These are phyloP conservation scores for Melanotaenia trifasciata DNA, from an alignment of 2,797 vertebrate genomes.

Conservation along the genomic window DNA sequence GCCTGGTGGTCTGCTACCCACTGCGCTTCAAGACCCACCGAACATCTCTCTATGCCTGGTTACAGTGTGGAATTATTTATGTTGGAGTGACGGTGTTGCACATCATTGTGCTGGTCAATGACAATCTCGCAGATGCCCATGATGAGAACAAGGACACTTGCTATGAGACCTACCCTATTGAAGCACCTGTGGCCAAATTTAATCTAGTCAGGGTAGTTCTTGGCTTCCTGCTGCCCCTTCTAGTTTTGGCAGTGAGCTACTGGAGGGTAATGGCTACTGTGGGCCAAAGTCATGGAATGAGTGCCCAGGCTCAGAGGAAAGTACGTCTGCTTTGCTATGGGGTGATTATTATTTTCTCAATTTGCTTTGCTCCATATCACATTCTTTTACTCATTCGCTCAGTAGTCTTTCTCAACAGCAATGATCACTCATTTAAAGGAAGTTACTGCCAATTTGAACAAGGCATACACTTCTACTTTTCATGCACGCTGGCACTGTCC, in stretches of 20 bases:
- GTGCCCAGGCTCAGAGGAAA: slow-evolving; percentile 75
- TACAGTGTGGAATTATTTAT: slow-evolving; percentile 66
- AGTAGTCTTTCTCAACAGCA: slow-evolving; percentile 54
- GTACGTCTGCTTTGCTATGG: slow-evolving; percentile 81
- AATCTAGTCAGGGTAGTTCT: slow-evolving; percentile 78
- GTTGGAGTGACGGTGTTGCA: slow-evolving; percentile 63
- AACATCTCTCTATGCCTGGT: slow-evolving; percentile 71
- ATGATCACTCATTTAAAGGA: accelerated
- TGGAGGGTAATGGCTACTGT: slow-evolving; percentile 80
- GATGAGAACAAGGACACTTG: slow-evolving; percentile 56
- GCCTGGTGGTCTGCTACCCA: slow-evolving; percentile 80
- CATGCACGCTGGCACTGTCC: slow-evolving; percentile 77
- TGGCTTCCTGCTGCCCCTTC: slow-evolving; percentile 79
- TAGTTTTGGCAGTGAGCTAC: slow-evolving; percentile 80
- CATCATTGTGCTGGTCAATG: slow-evolving; percentile 63
- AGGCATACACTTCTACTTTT: slow-evolving; percentile 72
- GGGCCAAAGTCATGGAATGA: slow-evolving; percentile 76
- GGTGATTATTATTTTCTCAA: slow-evolving; percentile 83
- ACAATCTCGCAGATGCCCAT: slow-evolving; percentile 63
- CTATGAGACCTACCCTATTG: slow-evolving; percentile 83
- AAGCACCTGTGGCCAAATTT: slow-evolving; percentile 56
- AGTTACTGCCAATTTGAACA: slow-evolving; percentile 79
- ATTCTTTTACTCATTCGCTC: slow-evolving; percentile 79
- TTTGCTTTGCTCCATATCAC: slow-evolving; percentile 87
- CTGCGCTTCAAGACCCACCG: slow-evolving; percentile 72